Percentiles rank a stretch among this genome's conserved stretches.
Evolutionary conservation across 2,113 vertebrate species (phyloP).

Genomic region (Anarhynchus alexandrinus): DNA sequence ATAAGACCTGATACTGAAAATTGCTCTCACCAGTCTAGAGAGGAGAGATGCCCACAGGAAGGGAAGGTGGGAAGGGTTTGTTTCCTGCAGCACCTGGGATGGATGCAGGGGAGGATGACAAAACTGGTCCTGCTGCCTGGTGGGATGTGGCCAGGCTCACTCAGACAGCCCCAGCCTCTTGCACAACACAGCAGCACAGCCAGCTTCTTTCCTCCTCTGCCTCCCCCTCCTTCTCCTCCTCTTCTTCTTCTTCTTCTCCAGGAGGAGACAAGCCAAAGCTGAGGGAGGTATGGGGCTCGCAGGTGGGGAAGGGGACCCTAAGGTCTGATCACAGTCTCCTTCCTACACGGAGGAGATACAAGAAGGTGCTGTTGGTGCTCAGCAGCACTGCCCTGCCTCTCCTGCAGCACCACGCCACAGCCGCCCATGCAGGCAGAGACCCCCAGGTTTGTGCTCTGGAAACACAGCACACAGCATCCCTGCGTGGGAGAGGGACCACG

Average conservation of each 20-base stretch:
- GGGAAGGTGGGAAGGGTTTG: neutral
- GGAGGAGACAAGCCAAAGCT: neutral
- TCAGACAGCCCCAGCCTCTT: neutral
- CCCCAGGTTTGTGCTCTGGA: neutral
- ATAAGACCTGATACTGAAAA: neutral
- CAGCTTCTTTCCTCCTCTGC: neutral
- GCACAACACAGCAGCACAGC: neutral
- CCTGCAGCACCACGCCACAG: neutral
- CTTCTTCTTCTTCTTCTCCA: neutral
- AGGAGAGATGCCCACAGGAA: neutral
- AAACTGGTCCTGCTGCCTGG: neutral
- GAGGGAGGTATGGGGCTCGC: neutral
- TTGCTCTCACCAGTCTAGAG: neutral
- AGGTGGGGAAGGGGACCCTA: neutral
- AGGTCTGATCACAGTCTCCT: too few relatives aligned
- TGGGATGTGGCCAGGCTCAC: neutral
- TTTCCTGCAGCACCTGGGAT: neutral
- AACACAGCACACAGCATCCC: neutral
- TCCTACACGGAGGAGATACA: rapidly evolving
- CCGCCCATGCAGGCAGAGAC: rapidly evolving
- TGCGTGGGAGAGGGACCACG: rapidly evolving
- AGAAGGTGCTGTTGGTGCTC: neutral
- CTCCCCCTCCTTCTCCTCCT: neutral
- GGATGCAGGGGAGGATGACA: neutral
- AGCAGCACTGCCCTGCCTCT: neutral